Conservation (phyloP, 2,797 vertebrate species). For the Halcyon badia region DNA sequence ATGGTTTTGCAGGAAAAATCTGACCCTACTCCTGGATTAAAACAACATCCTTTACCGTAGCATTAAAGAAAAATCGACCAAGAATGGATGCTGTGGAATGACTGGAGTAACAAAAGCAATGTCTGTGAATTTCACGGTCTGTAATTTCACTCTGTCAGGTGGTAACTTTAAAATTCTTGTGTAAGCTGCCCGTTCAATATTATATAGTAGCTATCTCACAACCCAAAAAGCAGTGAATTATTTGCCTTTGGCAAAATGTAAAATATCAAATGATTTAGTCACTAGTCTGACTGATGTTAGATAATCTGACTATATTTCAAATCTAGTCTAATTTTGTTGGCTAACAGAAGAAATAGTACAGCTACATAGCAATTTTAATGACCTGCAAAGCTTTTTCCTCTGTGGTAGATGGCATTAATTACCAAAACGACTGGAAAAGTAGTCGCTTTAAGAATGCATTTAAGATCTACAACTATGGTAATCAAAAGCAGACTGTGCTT, state of each 20-base stretch:
- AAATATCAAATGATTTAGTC: not conserved
- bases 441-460: not conserved
- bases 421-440: not conserved
- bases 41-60: not conserved
- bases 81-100: not conserved
- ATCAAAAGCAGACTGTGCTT: constrained; percentile 14
- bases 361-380: not conserved
- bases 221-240: not conserved
- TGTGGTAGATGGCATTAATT: not conserved
- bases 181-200: not conserved
- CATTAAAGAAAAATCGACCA: not conserved
- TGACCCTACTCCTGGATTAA: not conserved
- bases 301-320: not conserved
- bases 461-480: not conserved
- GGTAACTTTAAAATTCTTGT: not conserved
- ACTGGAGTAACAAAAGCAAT: not conserved
- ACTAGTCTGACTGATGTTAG: not conserved
- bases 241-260: not conserved
- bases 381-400: constrained; percentile 13
- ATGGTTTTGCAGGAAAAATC: not conserved
- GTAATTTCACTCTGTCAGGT: not conserved
- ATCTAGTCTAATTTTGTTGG: not conserved
- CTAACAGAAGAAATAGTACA: constrained; percentile 9
- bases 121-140: not conserved
- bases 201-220: not conserved